Base-by-base conservation (phyloP, 1,140 invertebrate genomes). In the Bombus confusus region DNA sequence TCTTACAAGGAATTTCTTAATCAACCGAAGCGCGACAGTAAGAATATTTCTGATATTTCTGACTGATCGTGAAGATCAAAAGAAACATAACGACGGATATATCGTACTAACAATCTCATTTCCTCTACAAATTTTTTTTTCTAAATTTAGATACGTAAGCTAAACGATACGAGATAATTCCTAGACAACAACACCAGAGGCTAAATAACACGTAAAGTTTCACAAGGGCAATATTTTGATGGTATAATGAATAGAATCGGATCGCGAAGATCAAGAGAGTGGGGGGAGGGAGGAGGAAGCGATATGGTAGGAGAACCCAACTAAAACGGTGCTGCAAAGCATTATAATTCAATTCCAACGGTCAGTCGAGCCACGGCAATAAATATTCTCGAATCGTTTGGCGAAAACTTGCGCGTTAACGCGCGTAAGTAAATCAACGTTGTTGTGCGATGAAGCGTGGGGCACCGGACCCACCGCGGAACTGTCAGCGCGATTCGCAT, bases 401-500 rank as follows among this genome's bases (percentile, higher is more conserved):
- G 78, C 77, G 86, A 90, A 86, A 91, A 91, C 81, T 90, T 85
- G 86, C 87, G 90, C 88, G 92, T 93, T 93, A 92, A 91, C 88
- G 87, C 87, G 89, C 73, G 87, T 89, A 92, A 92, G 90, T 93
- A 92, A 89, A 92, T 91, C 87, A 92, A 87, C 87, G 84, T 88
- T 88, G 85, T 87, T 90, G 88, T 66, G 82, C 87, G 88, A 28
- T 87, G 90, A 85, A 92, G 83, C 90, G 88, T 87, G 73, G 83
- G 64, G 86, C 87, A 80, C 37, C 64, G 47, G 43, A 34, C 75
- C 37, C 52, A 57, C 47, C 76, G 59, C n/a, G 59, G 6, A 76
- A 77, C 41, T 28, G 73, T 66, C 62, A 18, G 4, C 62, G 8
- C 13, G 59, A 74, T 74, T 59, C 80, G 71, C 57, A 64, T 64